Base-by-base conservation (phyloP, 2,113 vertebrate species). In the Cryptotis parvus region DNA sequence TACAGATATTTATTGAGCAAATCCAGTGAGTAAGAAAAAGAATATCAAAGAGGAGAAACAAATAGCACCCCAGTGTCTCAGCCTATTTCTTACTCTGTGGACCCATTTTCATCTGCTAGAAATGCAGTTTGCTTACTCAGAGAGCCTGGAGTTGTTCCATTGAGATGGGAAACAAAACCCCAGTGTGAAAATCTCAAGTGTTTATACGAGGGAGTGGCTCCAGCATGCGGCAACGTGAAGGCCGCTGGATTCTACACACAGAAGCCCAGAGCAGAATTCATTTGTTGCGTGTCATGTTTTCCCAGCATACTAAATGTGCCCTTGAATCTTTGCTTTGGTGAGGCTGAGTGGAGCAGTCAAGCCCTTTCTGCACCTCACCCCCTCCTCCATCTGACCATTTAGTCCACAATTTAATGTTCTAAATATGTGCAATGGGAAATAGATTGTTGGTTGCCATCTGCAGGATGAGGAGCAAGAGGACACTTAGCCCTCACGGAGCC, bases 201-300 rank as follows among this genome's bases (percentile, higher is more conserved):
- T 76, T 90, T 80, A 33, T 70, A 15, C 1, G 73, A 93, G 97
- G 98, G 97, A 83, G 97, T 83, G 97, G 96, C n/a, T 94, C 49
- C 14, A 87, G 95, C 89, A 6, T 95, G 97, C 97, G 95, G 96
- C 88, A 92, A 95, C 97, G 90, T 0, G 96, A 91, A 61, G 12
- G 55, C 55, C 8, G 0, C 89, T 90, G 88, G 15, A 0, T 84
- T 90, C 84, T 94, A 76, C 96, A 86, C 70, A 76, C 91, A 77
- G 26, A 84, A 88, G 61, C 66, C 14, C 43, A 29, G 9, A 41
- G 43, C 31, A 2, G 0, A 22, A 68, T 70, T 3, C 0, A 3
- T 0, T 0, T 84, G 70, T n/a, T 82, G 29, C 72, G 4, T 43
- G 1, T 49, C 79, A 6, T 43, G 37, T 87, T 89, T 92, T 63